These are phyloP conservation scores for Ceramica pisi DNA, from an alignment of 2,888 invertebrate species.

Conservation along the genomic window DNA sequence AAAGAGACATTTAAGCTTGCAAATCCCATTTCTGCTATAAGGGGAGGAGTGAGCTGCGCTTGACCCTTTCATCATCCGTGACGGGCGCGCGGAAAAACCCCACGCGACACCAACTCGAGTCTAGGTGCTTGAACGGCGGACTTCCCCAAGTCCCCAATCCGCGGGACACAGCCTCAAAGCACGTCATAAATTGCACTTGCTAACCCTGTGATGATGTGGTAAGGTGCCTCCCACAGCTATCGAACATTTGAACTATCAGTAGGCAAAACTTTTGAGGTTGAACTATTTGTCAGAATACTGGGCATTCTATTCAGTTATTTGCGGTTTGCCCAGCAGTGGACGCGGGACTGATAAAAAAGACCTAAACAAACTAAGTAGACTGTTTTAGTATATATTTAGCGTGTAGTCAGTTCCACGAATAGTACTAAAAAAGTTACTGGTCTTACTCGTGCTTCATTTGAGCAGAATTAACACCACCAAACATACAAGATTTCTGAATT, in stretches of 20 bases:
- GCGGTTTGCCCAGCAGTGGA: conserved; percentile 27
- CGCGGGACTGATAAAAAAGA: conserved; percentile 6
- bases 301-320: background rate
- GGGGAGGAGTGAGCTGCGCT: too few relatives aligned
- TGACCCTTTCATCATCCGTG: too few relatives aligned
- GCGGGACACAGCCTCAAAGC: background rate
- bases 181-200: background rate
- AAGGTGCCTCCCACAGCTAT: background rate
- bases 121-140: too few relatives aligned
- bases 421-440: background rate
- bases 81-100: too few relatives aligned
- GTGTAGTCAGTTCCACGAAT: conserved; percentile 6
- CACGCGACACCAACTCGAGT: too few relatives aligned
- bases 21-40: too few relatives aligned
- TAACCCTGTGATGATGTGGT: background rate
- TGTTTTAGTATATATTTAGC: conserved; percentile 4
- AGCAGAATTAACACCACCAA: background rate
- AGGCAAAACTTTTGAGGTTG: background rate
- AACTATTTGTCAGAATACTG: conserved; percentile 1
- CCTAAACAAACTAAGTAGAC: background rate
- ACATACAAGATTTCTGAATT: background rate
- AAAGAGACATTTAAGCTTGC: too few relatives aligned
- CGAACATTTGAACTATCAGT: background rate
- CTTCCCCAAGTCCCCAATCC: too few relatives aligned
- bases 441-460: background rate